Evolutionary conservation across 2,113 vertebrate genomes (phyloP).

Genomic region (Heteronetta atricapilla): DNA sequence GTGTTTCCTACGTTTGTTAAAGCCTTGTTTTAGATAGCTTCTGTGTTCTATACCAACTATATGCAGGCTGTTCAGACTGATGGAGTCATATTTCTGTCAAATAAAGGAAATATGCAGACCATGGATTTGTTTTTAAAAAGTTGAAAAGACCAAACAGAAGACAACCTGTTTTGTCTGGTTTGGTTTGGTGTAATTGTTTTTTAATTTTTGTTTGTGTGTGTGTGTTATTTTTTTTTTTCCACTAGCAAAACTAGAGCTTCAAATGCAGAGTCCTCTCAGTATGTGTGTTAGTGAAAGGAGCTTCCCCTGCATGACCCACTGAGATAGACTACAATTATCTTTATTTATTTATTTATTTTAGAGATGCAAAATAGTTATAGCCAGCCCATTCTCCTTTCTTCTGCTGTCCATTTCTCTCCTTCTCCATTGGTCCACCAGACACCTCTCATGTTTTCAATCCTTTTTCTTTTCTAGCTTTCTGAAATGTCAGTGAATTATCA

Average conservation of each 20-base stretch:
- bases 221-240: not conserved
- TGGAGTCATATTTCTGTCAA: not conserved
- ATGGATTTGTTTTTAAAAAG: not conserved
- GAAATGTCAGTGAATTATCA: not conserved
- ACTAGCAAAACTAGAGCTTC: not conserved
- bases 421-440: accelerated
- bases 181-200: too few relatives aligned
- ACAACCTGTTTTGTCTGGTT: not conserved
- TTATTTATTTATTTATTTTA: not conserved
- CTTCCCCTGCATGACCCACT: not conserved
- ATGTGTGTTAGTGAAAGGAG: not conserved
- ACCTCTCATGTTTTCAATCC: not conserved
- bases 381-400: not conserved
- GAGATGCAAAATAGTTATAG: not conserved
- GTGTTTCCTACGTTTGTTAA: not conserved
- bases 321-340: not conserved
- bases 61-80: not conserved
- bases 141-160: not conserved
- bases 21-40: not conserved
- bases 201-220: too few relatives aligned
- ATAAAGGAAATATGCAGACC: not conserved
- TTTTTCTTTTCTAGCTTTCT: not conserved
- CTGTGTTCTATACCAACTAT: not conserved
- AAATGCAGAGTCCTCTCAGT: not conserved
- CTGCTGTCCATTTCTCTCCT: not conserved